Conservation (phyloP, 1,140 invertebrate genomes). For the Polyergus mexicanus region DNA sequence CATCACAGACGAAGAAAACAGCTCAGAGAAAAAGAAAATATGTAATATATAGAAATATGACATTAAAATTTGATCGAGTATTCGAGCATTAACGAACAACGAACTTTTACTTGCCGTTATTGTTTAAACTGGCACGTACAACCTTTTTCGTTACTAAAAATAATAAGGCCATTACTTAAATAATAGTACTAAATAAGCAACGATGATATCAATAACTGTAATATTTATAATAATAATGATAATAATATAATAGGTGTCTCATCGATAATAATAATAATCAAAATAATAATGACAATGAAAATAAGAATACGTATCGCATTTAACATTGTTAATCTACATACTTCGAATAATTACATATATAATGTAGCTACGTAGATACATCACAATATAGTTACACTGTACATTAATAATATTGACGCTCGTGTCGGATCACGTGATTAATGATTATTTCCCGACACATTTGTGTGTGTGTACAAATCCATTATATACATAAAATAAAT, state of each 20-base stretch:
- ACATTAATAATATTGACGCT: slow-evolving; percentile 84
- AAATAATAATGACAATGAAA: slow-evolving; percentile 78
- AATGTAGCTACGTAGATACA: slow-evolving; percentile 84
- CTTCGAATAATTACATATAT: slow-evolving; percentile 77
- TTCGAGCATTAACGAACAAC: slow-evolving; percentile 72
- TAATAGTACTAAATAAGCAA: slow-evolving; percentile 61
- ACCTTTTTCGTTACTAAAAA: slow-evolving; percentile 75
- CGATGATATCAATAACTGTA: slow-evolving; percentile 66
- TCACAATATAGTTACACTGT: slow-evolving; percentile 87
- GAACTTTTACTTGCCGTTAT: slow-evolving; percentile 66
- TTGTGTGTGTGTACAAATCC: slow-evolving; percentile 81
- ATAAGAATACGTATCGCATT: slow-evolving; percentile 73
- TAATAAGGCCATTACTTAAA: slow-evolving; percentile 73
- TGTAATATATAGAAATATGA: slow-evolving; percentile 25
- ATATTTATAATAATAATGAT: slow-evolving; percentile 67
- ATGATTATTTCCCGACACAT: slow-evolving; percentile 75
- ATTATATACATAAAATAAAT: slow-evolving; percentile 87
- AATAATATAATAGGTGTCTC: slow-evolving; percentile 66
- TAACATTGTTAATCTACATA: slow-evolving; percentile 75
- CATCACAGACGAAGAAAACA: slow-evolving; percentile 26
- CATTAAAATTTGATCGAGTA: slow-evolving; percentile 69
- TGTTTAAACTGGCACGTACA: slow-evolving; percentile 79
- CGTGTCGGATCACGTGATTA: slow-evolving; percentile 70
- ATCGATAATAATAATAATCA: slow-evolving; percentile 70
- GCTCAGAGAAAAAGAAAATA: slow-evolving; percentile 40